These are phyloP conservation scores for Axinella damicornis DNA, from an alignment of 37 sponge, comb jelly and placozoan genomes.

Conservation along the genomic window DNA sequence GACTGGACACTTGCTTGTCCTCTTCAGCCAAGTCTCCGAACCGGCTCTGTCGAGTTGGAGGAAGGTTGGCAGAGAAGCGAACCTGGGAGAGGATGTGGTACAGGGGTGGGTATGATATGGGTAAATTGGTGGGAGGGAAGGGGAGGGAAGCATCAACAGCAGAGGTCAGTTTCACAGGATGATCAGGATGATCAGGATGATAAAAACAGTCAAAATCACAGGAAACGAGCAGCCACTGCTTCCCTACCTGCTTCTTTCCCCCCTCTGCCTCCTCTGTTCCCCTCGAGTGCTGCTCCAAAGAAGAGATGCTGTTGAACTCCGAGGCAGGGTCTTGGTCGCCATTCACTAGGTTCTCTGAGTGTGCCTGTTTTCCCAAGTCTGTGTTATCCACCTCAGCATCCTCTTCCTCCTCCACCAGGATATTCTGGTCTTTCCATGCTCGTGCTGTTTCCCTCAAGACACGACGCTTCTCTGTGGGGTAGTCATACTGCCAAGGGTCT, in stretches of 20 bases:
- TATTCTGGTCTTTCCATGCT: not conserved
- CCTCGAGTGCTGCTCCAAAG: not conserved
- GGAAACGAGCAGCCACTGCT: too few relatives aligned
- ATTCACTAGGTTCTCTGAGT: too few relatives aligned
- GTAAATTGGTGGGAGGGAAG: too few relatives aligned
- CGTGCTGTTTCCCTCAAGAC: not conserved
- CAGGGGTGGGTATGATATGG: too few relatives aligned
- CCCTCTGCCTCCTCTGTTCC: constrained; percentile 18
- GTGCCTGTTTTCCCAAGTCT: too few relatives aligned
- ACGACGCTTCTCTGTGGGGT: constrained; percentile 29
- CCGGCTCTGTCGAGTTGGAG: constrained; percentile 60
- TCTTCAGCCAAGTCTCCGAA: constrained; percentile 59
- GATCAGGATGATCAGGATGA: too few relatives aligned
- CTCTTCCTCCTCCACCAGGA: not conserved
- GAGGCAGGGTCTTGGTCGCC: too few relatives aligned
- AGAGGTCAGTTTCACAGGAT: too few relatives aligned
- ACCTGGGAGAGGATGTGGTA: constrained; percentile 27
- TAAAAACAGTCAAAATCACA: too few relatives aligned
- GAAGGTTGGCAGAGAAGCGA: constrained; percentile 55
- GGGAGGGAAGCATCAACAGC: too few relatives aligned
- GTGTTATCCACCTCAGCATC: not conserved
- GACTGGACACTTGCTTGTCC: not conserved
- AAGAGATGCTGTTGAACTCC: too few relatives aligned
- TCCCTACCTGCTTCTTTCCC: not conserved
- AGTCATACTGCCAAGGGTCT: constrained; percentile 74